Base-by-base conservation (phyloP, 2,888 invertebrate genomes). In the Drosophila barbarae region DNA sequence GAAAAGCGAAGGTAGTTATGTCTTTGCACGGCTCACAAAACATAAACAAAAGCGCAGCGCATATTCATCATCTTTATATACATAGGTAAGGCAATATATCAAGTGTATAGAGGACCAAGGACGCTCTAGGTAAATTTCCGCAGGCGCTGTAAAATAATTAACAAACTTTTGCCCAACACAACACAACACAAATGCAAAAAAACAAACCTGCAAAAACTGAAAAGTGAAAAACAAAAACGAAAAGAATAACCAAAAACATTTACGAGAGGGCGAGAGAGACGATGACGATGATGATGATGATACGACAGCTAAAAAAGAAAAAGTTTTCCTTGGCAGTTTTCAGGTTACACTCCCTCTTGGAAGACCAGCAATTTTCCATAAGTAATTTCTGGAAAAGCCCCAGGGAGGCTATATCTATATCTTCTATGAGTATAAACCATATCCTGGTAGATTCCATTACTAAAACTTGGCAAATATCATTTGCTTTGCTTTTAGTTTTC, bases 111-210 rank as follows among this genome's bases (percentile, higher is more conserved):
- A 50, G 42, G 60, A 41, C 60, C 44, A 60, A 51, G 47, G 42
- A 67, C 56, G 34, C 38, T 46, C 46, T 59, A 58, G 55, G 59
- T 60, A 55, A 55, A 60, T 60, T 64, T 60, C 44, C 57, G 34
- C 55, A 41, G 68, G 63, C 71, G 38, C 58, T 61, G 61, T 59
- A 69, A 74, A 75, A 77, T 75, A 77, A 75, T 75, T 72, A 65
- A 65, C 57, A 68, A 67, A 67, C 56, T 67, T 67, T 67, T 57
- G n/a, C 38, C 35, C 26, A 23, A 21, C 23, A 58, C 18, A 18
- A 18, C 18, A 18, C 18, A 18, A 18, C 32, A 26, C 23, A 23
- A 23, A 23, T 23, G 23, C 23, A 26, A 21, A 18, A 9, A n/a
- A 15, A 36, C 26, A 26, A 26, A 26, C 6, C 26, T 26, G 26